Base-by-base conservation (phyloP, 2,888 invertebrate genomes). In the Cancer borealis region DNA sequence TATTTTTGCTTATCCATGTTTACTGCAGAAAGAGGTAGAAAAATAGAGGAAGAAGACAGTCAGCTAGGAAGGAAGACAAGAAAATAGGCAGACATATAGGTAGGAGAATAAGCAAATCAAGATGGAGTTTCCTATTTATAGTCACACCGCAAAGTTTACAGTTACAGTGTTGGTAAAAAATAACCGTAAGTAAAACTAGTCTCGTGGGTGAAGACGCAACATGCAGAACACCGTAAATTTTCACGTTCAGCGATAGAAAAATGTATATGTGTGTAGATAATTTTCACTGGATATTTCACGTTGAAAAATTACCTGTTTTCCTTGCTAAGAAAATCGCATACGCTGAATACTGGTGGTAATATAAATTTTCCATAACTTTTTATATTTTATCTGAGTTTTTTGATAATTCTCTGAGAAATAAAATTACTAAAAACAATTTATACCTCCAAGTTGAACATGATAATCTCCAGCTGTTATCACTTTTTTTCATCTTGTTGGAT, bases 81-180 rank as follows among this genome's bases (percentile, higher is more conserved):
- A 26, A 79, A 26, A 21, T 5, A 17, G 21, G n/a, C 26, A 30
- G n/a, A 79, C 73, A 79, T 26, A 79, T 26, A 79, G 21, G 8
- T 26, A 79, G 1, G 10, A 10, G 12, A 26, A 26, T 79, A 79
- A 79, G 26, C 73, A 79, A 8, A 79, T 60, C 17, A 60, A 60
- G 60, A 21, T 17, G 60, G 17, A 79, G 73, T 26, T 26, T 79
- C 10, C 5, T 79, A 26, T 79, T 10, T 10, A 26, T n/a, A n/a
- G 73, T 26, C 26, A 26, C 21, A 5, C 73, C 73, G 26, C 73
- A 79, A 79, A 79, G 73, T 79, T 79, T 79, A 79, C 73, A 79
- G 73, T 79, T 79, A 79, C 73, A 26, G 73, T 26, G 73, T 79
- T 79, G 73, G 73, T 79, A 26, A 79, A 79, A 79, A 79, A 79